phyloP scores from a whole-genome alignment of 2,113 vertebrate genomes.

The Calidris pugnax region DNA sequence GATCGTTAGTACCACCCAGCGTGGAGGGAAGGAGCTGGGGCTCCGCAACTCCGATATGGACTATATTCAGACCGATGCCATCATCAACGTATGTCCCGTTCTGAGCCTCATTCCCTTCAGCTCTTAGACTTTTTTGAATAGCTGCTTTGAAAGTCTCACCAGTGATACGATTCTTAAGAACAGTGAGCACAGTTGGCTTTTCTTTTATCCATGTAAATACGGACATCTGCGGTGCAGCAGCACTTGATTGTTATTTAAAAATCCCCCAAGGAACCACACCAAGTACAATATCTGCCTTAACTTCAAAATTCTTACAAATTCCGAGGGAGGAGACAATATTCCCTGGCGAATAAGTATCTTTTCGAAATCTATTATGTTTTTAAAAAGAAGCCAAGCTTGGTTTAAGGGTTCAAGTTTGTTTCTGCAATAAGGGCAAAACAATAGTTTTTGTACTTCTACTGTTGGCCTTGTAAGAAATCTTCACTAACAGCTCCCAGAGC shows the following conservation, averaged over 20 bases:
- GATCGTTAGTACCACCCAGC: constrained; percentile 95
- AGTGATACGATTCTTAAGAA: rapidly evolving
- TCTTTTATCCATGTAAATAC: background rate
- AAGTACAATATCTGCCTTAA: background rate
- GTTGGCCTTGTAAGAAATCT: background rate
- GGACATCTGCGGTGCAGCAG: background rate
- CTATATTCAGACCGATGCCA: constrained; percentile 97
- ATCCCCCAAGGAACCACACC: background rate
- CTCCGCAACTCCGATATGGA: constrained; percentile 97
- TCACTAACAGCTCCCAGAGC: background rate
- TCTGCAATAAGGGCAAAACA: background rate
- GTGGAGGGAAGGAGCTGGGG: constrained; percentile 93
- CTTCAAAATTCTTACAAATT: background rate
- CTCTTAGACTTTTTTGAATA: background rate
- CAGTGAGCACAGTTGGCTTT: background rate
- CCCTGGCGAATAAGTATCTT: background rate
- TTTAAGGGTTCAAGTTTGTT: background rate
- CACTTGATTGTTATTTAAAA: background rate
- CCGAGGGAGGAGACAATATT: background rate
- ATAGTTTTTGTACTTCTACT: background rate
- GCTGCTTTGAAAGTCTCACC: background rate
- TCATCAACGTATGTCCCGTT: constrained; percentile 88
- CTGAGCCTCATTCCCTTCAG: background rate
- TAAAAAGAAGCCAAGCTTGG: background rate
- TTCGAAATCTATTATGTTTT: background rate